Percentiles rank a stretch among this genome's conserved stretches.
phyloP scores from a whole-genome alignment of 2,113 vertebrate species.

The Callopanchax toddi region DNA sequence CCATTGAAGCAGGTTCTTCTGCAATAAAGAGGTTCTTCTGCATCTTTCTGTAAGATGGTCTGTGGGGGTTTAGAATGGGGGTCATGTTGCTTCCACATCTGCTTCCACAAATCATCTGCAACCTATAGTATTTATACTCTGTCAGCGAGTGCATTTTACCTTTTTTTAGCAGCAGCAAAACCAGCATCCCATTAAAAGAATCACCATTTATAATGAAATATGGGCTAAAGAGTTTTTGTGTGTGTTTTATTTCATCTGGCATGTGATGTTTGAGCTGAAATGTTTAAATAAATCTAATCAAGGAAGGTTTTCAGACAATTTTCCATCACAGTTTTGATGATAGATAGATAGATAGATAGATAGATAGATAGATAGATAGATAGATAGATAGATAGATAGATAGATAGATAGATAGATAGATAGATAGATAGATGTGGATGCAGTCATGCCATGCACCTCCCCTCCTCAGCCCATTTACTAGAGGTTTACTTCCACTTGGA shows the following conservation, averaged over 20 bases:
- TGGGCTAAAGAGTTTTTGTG: neutral
- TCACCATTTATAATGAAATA: too few species aligned
- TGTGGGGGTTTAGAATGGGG: neutral
- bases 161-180: constrained; percentile 2
- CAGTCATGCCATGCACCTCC: constrained; percentile 45
- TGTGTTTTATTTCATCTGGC: neutral
- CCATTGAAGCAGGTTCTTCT: too few species aligned
- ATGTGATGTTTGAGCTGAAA: neutral
- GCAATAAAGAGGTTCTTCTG: too few species aligned
- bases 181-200: neutral
- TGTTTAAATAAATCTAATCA: constrained; percentile 3
- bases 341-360: constrained; percentile 12
- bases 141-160: neutral
- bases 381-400: constrained; percentile 46
- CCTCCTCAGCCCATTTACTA: constrained; percentile 59
- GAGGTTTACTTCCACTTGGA: constrained; percentile 73
- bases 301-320: constrained; percentile 7
- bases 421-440: constrained; percentile 32
- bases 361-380: constrained; percentile 36
- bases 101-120: neutral
- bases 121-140: neutral
- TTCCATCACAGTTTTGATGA: constrained; percentile 10
- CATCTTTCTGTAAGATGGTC: neutral
- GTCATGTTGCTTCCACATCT: neutral
- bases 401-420: constrained; percentile 40